Evolutionary conservation across 2,888 invertebrate genomes (phyloP).

Genomic region (Blastobasis lacticolella): DNA sequence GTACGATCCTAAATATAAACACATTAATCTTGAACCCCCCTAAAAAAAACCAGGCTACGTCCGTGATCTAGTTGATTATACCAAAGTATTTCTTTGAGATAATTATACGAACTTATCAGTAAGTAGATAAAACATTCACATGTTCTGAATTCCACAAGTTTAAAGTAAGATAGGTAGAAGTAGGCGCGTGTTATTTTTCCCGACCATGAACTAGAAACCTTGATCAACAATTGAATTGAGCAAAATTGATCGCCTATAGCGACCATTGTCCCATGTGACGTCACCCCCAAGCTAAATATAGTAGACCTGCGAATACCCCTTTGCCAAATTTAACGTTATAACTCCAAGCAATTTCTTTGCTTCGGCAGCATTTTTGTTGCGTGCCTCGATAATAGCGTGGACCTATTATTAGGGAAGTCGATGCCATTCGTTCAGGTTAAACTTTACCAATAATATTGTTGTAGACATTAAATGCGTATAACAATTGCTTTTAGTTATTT

Average conservation of each 20-base stretch:
- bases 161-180: not conserved
- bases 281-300: not conserved
- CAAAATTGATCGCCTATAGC: not conserved
- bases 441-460: too few relatives aligned
- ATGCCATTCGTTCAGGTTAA: too few relatives aligned
- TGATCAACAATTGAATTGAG: not conserved
- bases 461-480: too few relatives aligned
- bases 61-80: too few relatives aligned
- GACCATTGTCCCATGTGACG: not conserved
- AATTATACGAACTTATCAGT: too few relatives aligned
- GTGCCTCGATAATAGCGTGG: conserved; percentile 1
- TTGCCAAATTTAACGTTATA: not conserved
- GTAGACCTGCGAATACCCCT: not conserved
- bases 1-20: too few relatives aligned
- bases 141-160: too few relatives aligned
- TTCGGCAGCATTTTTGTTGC: conserved; percentile 5
- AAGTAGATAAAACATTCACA: too few relatives aligned
- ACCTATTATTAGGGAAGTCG: not conserved
- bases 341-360: not conserved
- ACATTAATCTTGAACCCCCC: too few relatives aligned
- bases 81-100: too few relatives aligned
- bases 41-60: too few relatives aligned
- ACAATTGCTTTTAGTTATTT: too few relatives aligned
- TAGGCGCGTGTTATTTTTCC: not conserved
- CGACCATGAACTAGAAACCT: not conserved